These are phyloP conservation scores for Conchocele bisecta DNA, from an alignment of 2,888 invertebrate species.

Conservation along the genomic window DNA sequence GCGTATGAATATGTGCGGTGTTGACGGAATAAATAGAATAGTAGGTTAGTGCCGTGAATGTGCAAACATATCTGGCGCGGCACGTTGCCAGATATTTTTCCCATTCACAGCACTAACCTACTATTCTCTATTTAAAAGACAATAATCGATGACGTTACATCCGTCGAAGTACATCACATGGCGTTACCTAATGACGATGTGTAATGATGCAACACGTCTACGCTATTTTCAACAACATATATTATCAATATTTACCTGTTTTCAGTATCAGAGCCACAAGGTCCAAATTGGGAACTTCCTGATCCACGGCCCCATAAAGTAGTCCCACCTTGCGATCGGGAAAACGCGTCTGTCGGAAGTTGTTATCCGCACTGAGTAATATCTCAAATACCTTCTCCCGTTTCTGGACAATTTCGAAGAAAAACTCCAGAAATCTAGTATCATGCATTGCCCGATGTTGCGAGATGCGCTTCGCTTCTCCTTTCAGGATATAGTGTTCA, in stretches of 20 bases:
- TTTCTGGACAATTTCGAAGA: slow-evolving; percentile 47
- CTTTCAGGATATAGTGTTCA: slow-evolving; percentile 45
- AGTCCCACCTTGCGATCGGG: slow-evolving; percentile 31
- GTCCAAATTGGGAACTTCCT: slow-evolving; percentile 49
- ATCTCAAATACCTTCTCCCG: slow-evolving; percentile 19
- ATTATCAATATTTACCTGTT: slow-evolving; percentile 25
- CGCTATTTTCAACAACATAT: too few species aligned
- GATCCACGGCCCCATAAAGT: slow-evolving; percentile 49
- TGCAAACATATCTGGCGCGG: too few species aligned
- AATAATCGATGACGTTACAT: too few species aligned
- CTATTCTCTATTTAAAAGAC: too few species aligned
- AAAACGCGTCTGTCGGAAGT: slow-evolving; percentile 11
- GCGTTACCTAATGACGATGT: too few species aligned
- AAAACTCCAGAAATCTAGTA: slow-evolving; percentile 40
- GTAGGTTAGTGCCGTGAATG: too few species aligned
- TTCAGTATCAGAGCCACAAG: slow-evolving; percentile 41
- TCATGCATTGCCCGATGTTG: slow-evolving; percentile 54
- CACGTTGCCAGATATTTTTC: too few species aligned
- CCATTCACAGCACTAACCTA: too few species aligned
- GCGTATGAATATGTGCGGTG: too few species aligned
- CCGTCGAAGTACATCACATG: too few species aligned
- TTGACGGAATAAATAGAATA: too few species aligned
- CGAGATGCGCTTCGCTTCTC: slow-evolving; percentile 46
- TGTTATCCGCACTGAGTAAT: slow-evolving; percentile 43
- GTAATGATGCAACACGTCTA: too few species aligned